Conservation (phyloP, 1,140 invertebrate species). For the Dysdera silvatica region DNA sequence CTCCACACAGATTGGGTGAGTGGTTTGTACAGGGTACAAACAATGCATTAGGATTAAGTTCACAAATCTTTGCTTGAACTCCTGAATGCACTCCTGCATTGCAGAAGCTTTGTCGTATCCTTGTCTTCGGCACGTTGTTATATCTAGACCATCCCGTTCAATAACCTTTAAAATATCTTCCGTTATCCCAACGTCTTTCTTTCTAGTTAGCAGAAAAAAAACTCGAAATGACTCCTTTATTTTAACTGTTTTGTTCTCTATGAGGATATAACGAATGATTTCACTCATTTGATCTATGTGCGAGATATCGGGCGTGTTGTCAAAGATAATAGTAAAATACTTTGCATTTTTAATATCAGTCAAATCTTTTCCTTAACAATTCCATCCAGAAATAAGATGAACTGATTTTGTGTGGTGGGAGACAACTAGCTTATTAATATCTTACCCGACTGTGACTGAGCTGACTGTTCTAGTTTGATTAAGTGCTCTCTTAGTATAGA, state of each 20-base stretch:
- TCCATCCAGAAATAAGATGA: conserved; percentile 15
- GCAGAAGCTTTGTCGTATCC: conserved; percentile 23
- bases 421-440: conserved; percentile 9
- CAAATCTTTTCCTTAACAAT: conserved; percentile 18
- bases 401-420: conserved; percentile 26
- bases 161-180: conserved; percentile 14
- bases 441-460: no score
- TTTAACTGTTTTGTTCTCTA: conserved; percentile 2
- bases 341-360: conserved; percentile 8
- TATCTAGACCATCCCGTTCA: conserved; percentile 1
- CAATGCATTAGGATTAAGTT: conserved; percentile 10
- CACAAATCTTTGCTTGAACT: background rate
- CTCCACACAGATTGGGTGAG: conserved; percentile 1
- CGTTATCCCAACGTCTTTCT: conserved; percentile 14
- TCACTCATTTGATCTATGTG: conserved; percentile 29
- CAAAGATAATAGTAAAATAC: conserved; percentile 26
- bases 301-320: conserved; percentile 25
- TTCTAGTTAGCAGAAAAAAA: conserved; percentile 13
- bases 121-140: conserved; percentile 22
- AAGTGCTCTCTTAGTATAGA: conserved; percentile 22
- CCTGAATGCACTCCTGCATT: conserved; percentile 8
- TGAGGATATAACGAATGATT: conserved; percentile 26
- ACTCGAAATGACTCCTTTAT: conserved; percentile 11
- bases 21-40: conserved; percentile 15
- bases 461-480: background rate